Conservation (phyloP, 2,888 invertebrate species). For the Cosmia pyralina region DNA sequence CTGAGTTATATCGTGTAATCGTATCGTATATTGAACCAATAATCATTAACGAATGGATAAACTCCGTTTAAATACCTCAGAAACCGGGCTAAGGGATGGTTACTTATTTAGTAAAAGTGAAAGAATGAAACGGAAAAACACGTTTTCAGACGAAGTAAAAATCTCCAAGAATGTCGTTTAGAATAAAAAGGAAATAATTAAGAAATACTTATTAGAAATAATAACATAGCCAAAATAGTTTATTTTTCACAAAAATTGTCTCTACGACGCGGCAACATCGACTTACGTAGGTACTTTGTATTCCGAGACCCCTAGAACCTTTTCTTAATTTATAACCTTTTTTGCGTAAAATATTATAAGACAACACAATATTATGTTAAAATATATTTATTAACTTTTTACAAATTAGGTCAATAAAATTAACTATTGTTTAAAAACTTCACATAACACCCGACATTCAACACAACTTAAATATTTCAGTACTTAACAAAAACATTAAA, state of each 20-base stretch:
- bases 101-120: background rate
- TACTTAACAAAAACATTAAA: slow-evolving; percentile 72
- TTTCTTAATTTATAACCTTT: background rate
- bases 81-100: background rate
- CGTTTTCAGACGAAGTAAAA: background rate
- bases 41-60: too few relatives aligned
- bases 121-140: background rate
- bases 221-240: background rate
- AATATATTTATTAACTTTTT: slow-evolving; percentile 87
- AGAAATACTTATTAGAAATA: background rate
- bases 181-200: too few relatives aligned
- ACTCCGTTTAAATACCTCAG: too few relatives aligned
- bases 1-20: too few relatives aligned
- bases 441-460: slow-evolving; percentile 73
- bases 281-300: background rate
- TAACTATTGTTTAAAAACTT: slow-evolving; percentile 79
- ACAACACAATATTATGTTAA: slow-evolving; percentile 73
- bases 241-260: background rate
- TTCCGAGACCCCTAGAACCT: background rate
- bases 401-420: slow-evolving; percentile 82
- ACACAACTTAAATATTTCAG: slow-evolving; percentile 76
- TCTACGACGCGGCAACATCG: background rate
- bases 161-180: background rate
- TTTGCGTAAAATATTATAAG: background rate
- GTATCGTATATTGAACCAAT: too few relatives aligned